Evolutionary conservation across 2,797 vertebrate species (phyloP).

Genomic region (Hirundo rustica): DNA sequence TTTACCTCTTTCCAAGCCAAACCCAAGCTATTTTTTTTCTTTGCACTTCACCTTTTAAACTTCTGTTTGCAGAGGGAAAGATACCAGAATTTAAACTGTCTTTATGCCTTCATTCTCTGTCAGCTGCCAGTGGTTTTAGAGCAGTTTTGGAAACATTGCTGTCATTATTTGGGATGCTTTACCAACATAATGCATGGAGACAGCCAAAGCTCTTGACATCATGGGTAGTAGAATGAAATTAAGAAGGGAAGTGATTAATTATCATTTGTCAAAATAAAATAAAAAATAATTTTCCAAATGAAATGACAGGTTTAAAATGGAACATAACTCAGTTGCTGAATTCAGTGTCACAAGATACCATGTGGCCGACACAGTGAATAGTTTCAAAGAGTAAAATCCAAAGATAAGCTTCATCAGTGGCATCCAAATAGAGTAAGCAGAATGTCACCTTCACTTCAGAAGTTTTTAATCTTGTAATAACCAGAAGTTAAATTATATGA

Average conservation of each 20-base stretch:
- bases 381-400: background rate
- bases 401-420: background rate
- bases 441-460: background rate
- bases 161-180: background rate
- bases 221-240: background rate
- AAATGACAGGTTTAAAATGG: background rate
- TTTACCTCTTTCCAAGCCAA: background rate
- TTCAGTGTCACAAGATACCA: background rate
- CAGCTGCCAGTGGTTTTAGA: background rate
- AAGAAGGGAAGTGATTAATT: background rate
- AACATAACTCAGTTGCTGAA: background rate
- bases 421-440: background rate
- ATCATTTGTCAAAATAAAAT: background rate
- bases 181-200: background rate
- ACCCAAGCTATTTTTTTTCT: background rate
- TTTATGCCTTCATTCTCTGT: background rate
- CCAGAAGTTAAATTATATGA: background rate
- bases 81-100: background rate
- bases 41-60: background rate
- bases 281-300: background rate
- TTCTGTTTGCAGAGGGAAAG: background rate
- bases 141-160: background rate
- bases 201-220: background rate
- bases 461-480: background rate
- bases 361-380: fast-evolving